Evolutionary conservation across 1,140 invertebrate genomes (phyloP).

Genomic region (Parapsyche elsis): DNA sequence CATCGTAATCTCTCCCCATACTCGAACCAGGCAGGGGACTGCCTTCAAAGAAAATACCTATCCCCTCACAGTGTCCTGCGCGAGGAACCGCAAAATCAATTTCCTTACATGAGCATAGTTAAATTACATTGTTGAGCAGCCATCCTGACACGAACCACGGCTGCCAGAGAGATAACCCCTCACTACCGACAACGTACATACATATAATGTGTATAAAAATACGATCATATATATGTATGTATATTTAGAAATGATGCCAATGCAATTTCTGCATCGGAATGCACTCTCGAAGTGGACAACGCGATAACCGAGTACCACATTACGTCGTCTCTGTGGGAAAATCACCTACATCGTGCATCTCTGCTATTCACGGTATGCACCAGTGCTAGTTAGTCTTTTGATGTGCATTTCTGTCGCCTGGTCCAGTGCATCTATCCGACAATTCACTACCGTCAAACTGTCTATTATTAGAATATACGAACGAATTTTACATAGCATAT

Average conservation of each 20-base stretch:
- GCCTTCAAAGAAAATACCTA: slow-evolving; percentile 53
- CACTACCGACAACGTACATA: not conserved
- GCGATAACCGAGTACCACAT: not conserved
- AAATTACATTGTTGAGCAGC: slow-evolving; percentile 51
- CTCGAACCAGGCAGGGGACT: not conserved
- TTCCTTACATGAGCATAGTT: slow-evolving; percentile 55
- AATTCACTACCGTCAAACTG: not conserved
- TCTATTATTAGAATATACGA: not conserved
- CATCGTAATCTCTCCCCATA: not conserved
- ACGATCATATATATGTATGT: not conserved
- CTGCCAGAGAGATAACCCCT: not conserved
- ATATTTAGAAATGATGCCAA: not conserved
- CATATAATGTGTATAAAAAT: not conserved
- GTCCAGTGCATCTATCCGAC: not conserved
- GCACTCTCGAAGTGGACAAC: not conserved
- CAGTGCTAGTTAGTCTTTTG: too few species aligned
- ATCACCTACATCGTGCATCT: too few species aligned
- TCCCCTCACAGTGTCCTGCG: slow-evolving; percentile 43
- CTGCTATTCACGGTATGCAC: too few species aligned
- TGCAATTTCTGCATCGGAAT: not conserved
- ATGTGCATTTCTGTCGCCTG: not conserved
- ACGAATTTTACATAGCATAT: not conserved
- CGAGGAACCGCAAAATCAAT: slow-evolving; percentile 56
- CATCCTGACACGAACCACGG: slow-evolving; percentile 36
- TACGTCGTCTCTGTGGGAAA: too few species aligned